Evolutionary conservation across 2,113 vertebrate species (phyloP).

Genomic region (Sialia sialis): DNA sequence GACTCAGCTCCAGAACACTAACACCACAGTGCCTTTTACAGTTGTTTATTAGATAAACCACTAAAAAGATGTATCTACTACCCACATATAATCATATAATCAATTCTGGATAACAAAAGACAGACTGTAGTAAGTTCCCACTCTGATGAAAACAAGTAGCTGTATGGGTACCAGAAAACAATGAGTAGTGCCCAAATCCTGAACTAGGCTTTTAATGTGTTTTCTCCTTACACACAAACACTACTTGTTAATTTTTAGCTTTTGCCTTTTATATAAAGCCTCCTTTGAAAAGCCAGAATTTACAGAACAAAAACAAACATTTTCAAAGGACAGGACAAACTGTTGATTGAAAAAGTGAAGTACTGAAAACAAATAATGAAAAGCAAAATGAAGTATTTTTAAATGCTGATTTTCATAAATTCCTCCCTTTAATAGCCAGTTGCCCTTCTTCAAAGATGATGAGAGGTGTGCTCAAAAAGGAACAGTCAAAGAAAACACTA

Average conservation of each 20-base stretch:
- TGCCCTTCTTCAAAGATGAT: not conserved
- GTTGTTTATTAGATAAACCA: not conserved
- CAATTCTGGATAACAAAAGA: not conserved
- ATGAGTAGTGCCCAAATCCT: not conserved
- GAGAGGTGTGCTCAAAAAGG: not conserved
- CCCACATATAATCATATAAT: fast-evolving
- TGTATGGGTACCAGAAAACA: not conserved
- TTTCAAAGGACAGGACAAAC: not conserved
- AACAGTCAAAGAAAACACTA: not conserved
- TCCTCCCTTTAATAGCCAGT: not conserved
- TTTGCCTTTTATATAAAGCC: not conserved
- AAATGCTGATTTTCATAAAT: not conserved
- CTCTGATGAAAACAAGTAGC: not conserved
- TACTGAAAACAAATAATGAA: not conserved
- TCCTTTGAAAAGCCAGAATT: not conserved
- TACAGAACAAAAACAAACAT: not conserved
- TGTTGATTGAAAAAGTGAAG: not conserved
- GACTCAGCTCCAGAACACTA: fast-evolving
- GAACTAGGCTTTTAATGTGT: not conserved
- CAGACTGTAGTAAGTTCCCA: not conserved
- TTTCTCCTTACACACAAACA: not conserved
- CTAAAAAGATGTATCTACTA: not conserved
- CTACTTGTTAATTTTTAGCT: not conserved
- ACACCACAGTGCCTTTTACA: not conserved
- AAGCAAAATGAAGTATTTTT: not conserved